These are phyloP conservation scores for Telenomus remus DNA, from an alignment of 1,140 invertebrate genomes.

Conservation along the genomic window DNA sequence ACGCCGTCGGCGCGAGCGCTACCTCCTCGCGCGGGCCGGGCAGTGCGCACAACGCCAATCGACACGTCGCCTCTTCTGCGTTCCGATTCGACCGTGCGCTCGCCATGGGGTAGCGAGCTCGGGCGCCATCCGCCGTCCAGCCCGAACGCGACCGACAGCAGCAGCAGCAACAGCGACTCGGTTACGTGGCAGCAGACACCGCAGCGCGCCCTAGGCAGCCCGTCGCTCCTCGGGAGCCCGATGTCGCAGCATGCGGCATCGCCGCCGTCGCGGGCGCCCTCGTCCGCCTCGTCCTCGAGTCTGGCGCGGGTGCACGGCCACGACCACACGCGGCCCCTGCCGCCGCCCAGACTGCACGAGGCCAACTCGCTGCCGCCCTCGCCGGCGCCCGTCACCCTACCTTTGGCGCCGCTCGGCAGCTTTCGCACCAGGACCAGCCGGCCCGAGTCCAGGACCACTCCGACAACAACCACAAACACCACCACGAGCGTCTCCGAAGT, in stretches of 20 bases:
- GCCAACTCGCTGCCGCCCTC: conserved; percentile 51
- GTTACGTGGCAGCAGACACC: conserved; percentile 26
- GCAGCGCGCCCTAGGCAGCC: conserved; percentile 44
- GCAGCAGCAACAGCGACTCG: conserved; percentile 22
- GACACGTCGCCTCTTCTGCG: conserved; percentile 52
- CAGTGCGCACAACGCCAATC: conserved; percentile 75
- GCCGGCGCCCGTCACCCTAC: conserved; percentile 68
- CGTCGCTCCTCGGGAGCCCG: conserved; percentile 52
- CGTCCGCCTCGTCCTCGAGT: conserved; percentile 63
- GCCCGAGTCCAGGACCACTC: conserved; percentile 5
- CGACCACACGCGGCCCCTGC: conserved; percentile 67
- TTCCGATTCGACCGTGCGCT: conserved; percentile 53
- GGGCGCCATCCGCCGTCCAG: conserved; percentile 48
- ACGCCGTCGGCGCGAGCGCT: conserved; percentile 78
- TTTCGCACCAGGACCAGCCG: conserved; percentile 35
- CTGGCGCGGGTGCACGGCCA: conserved; percentile 65
- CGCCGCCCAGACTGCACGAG: conserved; percentile 61
- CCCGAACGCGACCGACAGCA: conserved; percentile 58
- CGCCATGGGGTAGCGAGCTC: conserved; percentile 68
- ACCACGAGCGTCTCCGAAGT: conserved; percentile 70
- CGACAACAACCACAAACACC: conserved; percentile 20
- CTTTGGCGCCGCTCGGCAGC: conserved; percentile 64
- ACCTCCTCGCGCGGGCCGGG: conserved; percentile 73
- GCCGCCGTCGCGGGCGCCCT: conserved; percentile 71
- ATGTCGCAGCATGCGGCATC: conserved; percentile 70